Percentiles rank a stretch among this genome's conserved stretches.
These are phyloP conservation scores for Mesopsocus fuscifrons DNA, from an alignment of 2,888 invertebrate species.

Conservation along the genomic window DNA sequence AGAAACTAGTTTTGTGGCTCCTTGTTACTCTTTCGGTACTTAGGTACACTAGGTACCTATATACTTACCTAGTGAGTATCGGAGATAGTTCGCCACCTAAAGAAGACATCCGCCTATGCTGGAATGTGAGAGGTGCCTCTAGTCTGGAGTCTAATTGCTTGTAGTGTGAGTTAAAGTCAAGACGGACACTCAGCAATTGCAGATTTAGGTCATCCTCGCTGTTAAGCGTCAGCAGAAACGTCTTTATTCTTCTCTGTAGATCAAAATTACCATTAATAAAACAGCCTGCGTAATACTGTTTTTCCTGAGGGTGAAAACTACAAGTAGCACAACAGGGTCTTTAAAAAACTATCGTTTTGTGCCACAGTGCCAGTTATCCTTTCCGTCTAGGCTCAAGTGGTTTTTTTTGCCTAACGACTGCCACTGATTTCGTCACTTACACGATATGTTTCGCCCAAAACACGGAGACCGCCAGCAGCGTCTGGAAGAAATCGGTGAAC, in stretches of 20 bases:
- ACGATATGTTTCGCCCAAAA: conserved; percentile 53
- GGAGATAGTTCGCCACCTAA: background rate
- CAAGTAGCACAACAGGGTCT: too few relatives aligned
- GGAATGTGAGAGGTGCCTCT: conserved; percentile 34
- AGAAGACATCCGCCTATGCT: conserved; percentile 20
- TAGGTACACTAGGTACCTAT: too few relatives aligned
- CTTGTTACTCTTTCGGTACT: too few relatives aligned
- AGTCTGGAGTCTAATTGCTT: conserved; percentile 62
- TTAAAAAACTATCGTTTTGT: too few relatives aligned
- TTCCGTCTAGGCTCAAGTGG: too few relatives aligned
- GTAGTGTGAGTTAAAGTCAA: conserved; percentile 93
- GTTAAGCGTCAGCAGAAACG: conserved; percentile 66
- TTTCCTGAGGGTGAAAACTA: too few relatives aligned
- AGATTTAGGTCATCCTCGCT: conserved; percentile 70
- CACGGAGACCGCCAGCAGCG: conserved; percentile 41
- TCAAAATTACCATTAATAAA: conserved; percentile 13
- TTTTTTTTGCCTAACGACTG: too few relatives aligned
- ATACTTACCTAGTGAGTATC: background rate
- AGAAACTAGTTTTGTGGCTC: too few relatives aligned
- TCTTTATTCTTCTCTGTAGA: conserved; percentile 59
- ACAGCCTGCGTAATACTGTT: too few relatives aligned
- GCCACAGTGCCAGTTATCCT: too few relatives aligned
- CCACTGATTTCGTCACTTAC: too few relatives aligned
- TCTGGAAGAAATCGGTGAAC: conserved; percentile 36
- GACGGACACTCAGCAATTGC: conserved; percentile 72